Evolutionary conservation across 1,140 invertebrate genomes (phyloP).

Genomic region (Teleopsis dalmanni): DNA sequence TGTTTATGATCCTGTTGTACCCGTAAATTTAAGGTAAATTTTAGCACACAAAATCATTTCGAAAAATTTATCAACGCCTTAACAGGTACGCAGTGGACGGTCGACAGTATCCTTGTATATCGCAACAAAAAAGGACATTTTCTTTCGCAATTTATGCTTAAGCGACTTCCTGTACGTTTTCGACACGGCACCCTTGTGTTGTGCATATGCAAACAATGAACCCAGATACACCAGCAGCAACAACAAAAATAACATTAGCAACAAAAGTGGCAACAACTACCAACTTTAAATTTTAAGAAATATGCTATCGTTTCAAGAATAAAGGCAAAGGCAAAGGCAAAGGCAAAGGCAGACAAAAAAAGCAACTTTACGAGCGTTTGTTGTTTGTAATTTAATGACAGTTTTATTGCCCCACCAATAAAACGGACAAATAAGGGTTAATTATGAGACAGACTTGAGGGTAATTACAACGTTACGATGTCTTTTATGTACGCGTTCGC

Average conservation of each 20-base stretch:
- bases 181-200: background rate
- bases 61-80: no score
- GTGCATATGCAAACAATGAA: background rate
- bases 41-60: no score
- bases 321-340: background rate
- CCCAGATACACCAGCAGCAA: background rate
- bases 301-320: slow-evolving; percentile 1
- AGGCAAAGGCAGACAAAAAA: no score
- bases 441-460: slow-evolving; percentile 9
- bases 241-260: background rate
- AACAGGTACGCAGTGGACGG: no score
- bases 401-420: slow-evolving; percentile 14
- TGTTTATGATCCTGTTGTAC: slow-evolving; percentile 16
- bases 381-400: slow-evolving; percentile 10
- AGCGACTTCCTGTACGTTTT: no score
- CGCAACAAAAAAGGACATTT: no score
- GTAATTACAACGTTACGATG: no score
- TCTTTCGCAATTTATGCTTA: no score
- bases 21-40: slow-evolving; percentile 9
- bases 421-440: slow-evolving; percentile 16
- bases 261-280: background rate
- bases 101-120: no score
- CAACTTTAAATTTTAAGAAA: background rate
- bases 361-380: slow-evolving; percentile 6
- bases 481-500: no score